Percentiles rank a stretch among this genome's conserved stretches.
phyloP scores from a whole-genome alignment of 2,113 vertebrate species.

The Entomyzon cyanotis region DNA sequence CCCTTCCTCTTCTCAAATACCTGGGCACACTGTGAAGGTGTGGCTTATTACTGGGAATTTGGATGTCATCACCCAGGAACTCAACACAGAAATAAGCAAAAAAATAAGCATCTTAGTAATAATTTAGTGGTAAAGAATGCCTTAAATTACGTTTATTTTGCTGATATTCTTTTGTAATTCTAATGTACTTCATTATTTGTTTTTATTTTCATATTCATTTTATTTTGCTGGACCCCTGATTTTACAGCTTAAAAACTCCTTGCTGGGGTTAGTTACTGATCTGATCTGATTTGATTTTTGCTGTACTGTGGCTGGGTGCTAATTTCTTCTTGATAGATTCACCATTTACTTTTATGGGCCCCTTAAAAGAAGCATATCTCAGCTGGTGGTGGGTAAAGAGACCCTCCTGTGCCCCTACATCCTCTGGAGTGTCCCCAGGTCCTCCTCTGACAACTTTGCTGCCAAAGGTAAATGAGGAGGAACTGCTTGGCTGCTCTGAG shows the following conservation, averaged over 20 bases:
- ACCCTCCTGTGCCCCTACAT: not conserved
- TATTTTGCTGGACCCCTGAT: not conserved
- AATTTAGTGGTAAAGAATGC: not conserved
- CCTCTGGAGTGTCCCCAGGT: not conserved
- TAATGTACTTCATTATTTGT: too few relatives aligned
- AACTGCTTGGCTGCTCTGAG: not conserved
- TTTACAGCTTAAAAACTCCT: not conserved
- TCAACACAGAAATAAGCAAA: not conserved
- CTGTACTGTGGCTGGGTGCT: not conserved
- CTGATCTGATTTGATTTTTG: not conserved
- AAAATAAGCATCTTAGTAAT: not conserved
- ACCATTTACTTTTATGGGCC: not conserved
- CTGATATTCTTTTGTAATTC: not conserved
- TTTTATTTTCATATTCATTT: rapidly evolving
- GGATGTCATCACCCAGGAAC: rapidly evolving
- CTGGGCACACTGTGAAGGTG: rapidly evolving
- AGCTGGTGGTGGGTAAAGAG: not conserved
- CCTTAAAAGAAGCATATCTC: not conserved
- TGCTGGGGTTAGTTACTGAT: not conserved
- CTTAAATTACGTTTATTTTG: not conserved
- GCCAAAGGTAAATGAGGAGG: not conserved
- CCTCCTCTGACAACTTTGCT: not conserved
- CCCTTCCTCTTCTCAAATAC: not conserved
- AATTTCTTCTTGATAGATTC: not conserved
- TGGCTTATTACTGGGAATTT: not conserved